These are phyloP conservation scores for Phrynocephalus forsythii DNA, from an alignment of 2,797 vertebrate genomes.

Conservation along the genomic window DNA sequence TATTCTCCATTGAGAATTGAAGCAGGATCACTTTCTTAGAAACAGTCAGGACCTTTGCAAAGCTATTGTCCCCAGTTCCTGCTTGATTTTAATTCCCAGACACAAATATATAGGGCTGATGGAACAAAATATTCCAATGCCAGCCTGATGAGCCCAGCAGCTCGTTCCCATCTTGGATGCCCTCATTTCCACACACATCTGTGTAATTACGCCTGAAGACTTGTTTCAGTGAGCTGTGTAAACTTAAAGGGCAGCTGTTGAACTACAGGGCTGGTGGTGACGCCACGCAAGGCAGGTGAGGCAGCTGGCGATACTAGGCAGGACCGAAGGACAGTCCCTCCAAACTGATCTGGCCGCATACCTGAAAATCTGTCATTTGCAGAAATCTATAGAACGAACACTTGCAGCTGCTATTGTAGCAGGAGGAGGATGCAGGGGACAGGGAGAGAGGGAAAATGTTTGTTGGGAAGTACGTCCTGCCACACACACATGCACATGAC, in stretches of 20 bases:
- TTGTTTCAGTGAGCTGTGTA: not conserved
- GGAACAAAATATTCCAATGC: too few relatives aligned
- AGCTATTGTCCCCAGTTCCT: not conserved
- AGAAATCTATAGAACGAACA: not conserved
- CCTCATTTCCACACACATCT: not conserved
- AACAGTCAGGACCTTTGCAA: not conserved
- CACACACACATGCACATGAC: too few relatives aligned
- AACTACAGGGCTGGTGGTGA: not conserved
- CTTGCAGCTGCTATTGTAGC: too few relatives aligned
- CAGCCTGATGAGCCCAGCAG: too few relatives aligned
- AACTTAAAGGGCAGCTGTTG: not conserved
- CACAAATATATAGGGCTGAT: not conserved
- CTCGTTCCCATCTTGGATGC: too few relatives aligned
- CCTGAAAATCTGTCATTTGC: not conserved
- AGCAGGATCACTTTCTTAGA: not conserved
- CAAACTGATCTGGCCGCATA: not conserved
- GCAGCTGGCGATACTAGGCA: not conserved
- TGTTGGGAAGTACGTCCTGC: not conserved
- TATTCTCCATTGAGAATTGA: not conserved
- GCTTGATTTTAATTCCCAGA: too few relatives aligned
- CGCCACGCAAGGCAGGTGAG: not conserved
- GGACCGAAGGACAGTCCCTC: not conserved
- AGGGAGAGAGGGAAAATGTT: too few relatives aligned
- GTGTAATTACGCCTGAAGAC: not conserved
- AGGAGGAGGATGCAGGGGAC: too few relatives aligned